Evolutionary conservation across 2,797 vertebrate genomes (phyloP), one percentile per base, ranked within the genome.

Genomic region (Propithecus perrieri): DNA sequence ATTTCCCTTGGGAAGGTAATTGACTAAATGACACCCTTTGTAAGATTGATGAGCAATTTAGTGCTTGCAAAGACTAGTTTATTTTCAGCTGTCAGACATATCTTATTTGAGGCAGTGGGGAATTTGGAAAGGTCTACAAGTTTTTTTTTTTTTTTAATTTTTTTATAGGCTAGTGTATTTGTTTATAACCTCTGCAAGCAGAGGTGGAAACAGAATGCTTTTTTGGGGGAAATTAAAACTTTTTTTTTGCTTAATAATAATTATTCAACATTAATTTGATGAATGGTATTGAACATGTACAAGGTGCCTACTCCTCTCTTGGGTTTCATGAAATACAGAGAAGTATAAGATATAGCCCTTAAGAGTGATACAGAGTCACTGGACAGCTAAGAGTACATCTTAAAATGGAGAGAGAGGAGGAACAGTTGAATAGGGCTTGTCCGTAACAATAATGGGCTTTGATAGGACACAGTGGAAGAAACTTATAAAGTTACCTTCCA

Each of bases 1-100:
- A 90, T 80, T 94, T 97, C 88, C 91, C 94, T 86, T 87, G 86
- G 89, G 69, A 89, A 95, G 35, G n/a, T 75, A 84, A 83, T 63
- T 91, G 83, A 91, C 79, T 92, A 91, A 90, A 79, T 94, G 88
- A 92, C 69, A 90, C 55, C 50, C 24, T 96, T 89, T 91, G 75
- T 79, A 89, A 95, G 83, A 79, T 8, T 84, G 84, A 87, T 85
- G 65, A 97, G 46, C 57, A 81, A 22, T 94, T 89, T 91, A 61
- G 80, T 67, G 69, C 74, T 94, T 87, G 33, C 57, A 69, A 96
- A 95, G 33, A 74, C 63, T 80, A 55, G 93, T 94, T 96, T 94
- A 43, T 55, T 91, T 89, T 91, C 28, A 72, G 1, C 95, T 75
- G 7, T 69, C 75, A 81, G 46, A 57, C 5, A 7, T 53, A 38